Evolutionary conservation across 2,888 invertebrate genomes (phyloP).

Genomic region (Busseola fusca): DNA sequence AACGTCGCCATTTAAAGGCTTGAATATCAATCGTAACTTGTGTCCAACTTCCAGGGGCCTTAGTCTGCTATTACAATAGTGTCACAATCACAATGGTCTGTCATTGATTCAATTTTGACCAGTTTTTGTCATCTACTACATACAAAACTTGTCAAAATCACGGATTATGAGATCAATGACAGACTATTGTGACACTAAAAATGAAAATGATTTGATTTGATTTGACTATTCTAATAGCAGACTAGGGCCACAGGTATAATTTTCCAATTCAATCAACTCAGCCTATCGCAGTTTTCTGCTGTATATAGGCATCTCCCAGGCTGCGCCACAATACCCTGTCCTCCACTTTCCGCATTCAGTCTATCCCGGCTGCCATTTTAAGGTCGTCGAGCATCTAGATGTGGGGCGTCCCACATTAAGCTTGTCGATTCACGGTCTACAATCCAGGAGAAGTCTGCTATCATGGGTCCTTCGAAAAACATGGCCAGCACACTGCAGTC

Average conservation of each 20-base stretch:
- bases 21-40: not conserved
- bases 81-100: too few species aligned
- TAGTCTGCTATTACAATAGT: too few species aligned
- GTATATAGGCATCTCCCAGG: not conserved
- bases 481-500: not conserved
- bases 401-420: not conserved
- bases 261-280: constrained; percentile 6
- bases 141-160: too few species aligned
- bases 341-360: not conserved
- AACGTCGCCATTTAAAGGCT: constrained; percentile 5
- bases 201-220: too few species aligned
- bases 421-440: not conserved
- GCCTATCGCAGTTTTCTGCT: too few species aligned
- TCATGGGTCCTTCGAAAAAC: not conserved
- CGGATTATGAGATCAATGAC: too few species aligned
- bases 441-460: not conserved
- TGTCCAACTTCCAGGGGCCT: not conserved
- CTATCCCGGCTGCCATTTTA: not conserved
- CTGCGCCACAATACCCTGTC: not conserved
- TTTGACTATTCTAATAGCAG: too few species aligned
- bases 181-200: too few species aligned
- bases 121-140: too few species aligned
- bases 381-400: not conserved
- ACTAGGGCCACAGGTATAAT: too few species aligned
- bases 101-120: too few species aligned